phyloP scores from a whole-genome alignment of 2,113 vertebrate genomes.

The Heterocephalus glaber region DNA sequence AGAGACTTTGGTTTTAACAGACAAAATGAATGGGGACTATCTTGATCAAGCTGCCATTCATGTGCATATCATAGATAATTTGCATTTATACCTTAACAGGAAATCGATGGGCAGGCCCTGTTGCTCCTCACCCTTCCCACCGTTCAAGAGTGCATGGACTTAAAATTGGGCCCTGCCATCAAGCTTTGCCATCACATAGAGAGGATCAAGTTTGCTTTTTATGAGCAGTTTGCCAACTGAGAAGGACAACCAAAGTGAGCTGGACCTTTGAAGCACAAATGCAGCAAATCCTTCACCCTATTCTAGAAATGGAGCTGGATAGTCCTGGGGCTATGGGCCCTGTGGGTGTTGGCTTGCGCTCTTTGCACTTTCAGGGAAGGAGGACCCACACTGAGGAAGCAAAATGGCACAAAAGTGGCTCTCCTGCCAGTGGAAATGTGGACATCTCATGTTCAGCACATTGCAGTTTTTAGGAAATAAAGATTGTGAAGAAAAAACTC shows the following conservation, averaged over 20 bases:
- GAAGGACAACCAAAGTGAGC: slow-evolving; percentile 77
- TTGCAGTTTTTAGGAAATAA: slow-evolving; percentile 74
- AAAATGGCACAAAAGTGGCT: slow-evolving; percentile 83
- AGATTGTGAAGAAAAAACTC: slow-evolving; percentile 69
- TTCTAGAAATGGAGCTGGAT: slow-evolving; percentile 74
- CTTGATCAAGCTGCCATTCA: slow-evolving; percentile 1
- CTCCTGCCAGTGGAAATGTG: slow-evolving; percentile 78
- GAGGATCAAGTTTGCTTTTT: slow-evolving; percentile 98
- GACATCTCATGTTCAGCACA: slow-evolving; percentile 81
- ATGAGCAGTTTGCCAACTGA: slow-evolving; percentile 98
- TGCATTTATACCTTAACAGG: slow-evolving; percentile 86
- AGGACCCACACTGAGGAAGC: slow-evolving; percentile 80
- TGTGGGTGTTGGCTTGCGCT: slow-evolving; percentile 75
- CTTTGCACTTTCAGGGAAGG: slow-evolving; percentile 84
- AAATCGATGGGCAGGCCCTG: slow-evolving; percentile 98
- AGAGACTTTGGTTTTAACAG: slow-evolving; percentile 34
- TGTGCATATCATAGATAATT: slow-evolving; percentile 34
- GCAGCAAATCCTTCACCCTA: slow-evolving; percentile 74
- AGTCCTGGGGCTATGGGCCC: slow-evolving; percentile 64
- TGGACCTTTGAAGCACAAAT: slow-evolving; percentile 86
- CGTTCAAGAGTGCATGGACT: slow-evolving; percentile 99
- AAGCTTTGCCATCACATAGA: slow-evolving; percentile 99
- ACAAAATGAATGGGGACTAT: background rate
- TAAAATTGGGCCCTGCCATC: slow-evolving; percentile 97
- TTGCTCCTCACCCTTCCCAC: slow-evolving; percentile 97